These are phyloP conservation scores for Catostylus mosaicus DNA, from an alignment of 30 jellyfish, hydroid and myxozoan species.

Conservation along the genomic window DNA sequence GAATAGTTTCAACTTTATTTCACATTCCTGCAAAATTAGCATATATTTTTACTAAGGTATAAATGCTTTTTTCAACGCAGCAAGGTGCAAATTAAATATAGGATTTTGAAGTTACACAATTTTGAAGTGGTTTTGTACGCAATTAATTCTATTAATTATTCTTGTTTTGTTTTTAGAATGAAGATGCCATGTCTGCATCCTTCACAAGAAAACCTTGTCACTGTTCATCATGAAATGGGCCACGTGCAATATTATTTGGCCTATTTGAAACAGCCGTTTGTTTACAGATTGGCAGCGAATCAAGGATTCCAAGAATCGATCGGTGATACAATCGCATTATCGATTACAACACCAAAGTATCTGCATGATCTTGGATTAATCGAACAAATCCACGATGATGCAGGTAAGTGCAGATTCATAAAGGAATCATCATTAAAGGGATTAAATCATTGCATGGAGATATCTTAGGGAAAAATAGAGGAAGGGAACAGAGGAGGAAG, in stretches of 20 bases:
- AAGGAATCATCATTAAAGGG: no score
- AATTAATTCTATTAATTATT: background rate
- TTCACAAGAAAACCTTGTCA: constrained; percentile 60
- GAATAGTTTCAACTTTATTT: no score
- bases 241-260: constrained; percentile 72
- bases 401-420: no score
- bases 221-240: constrained; percentile 91
- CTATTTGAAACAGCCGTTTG: constrained; percentile 68
- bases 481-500: no score
- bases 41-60: background rate
- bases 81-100: background rate
- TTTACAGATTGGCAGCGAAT: constrained; percentile 78
- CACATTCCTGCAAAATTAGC: background rate
- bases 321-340: constrained; percentile 82
- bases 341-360: constrained; percentile 80
- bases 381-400: constrained; percentile 45
- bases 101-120: no score
- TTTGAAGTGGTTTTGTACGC: background rate
- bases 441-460: no score
- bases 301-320: constrained; percentile 90
- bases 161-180: constrained; percentile 35
- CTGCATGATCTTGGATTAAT: constrained; percentile 62
- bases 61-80: background rate
- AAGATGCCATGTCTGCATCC: constrained; percentile 87
- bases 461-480: no score